phyloP scores from a whole-genome alignment of 2,113 vertebrate species.

The Ailurus styani region DNA sequence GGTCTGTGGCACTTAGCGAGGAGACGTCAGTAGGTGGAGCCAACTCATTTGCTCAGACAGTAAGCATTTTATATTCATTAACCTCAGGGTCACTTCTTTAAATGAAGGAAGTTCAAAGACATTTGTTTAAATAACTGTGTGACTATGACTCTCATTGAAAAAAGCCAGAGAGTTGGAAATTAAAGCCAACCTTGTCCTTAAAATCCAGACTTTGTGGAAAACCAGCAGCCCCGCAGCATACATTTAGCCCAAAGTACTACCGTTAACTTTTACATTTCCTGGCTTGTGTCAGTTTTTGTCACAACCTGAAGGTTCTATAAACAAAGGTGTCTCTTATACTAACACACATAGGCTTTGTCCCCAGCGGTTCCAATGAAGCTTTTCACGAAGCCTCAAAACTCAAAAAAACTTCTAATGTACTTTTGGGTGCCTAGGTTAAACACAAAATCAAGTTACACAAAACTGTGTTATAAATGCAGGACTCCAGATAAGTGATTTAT shows the following conservation, averaged over 20 bases:
- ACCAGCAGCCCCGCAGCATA: neutral
- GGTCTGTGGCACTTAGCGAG: neutral
- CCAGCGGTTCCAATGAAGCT: neutral
- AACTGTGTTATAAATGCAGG: slow-evolving; percentile 27
- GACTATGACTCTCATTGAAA: slow-evolving; percentile 35
- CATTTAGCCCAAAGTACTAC: neutral
- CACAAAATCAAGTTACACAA: neutral
- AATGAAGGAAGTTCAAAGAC: slow-evolving; percentile 58
- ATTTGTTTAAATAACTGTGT: slow-evolving; percentile 56
- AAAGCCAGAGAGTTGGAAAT: slow-evolving; percentile 55
- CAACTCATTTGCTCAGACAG: neutral
- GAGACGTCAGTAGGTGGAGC: neutral
- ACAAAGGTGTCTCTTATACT: slow-evolving; percentile 31
- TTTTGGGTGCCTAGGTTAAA: slow-evolving; percentile 23
- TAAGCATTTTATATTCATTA: slow-evolving; percentile 46
- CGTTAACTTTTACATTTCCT: neutral
- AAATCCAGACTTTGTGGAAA: slow-evolving; percentile 44
- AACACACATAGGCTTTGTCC: slow-evolving; percentile 4
- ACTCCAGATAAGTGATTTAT: slow-evolving; percentile 22
- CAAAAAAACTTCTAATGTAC: slow-evolving; percentile 16
- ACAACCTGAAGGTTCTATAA: neutral
- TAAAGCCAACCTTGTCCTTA: slow-evolving; percentile 47
- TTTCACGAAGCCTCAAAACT: slow-evolving; percentile 8
- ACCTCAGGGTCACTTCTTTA: slow-evolving; percentile 42
- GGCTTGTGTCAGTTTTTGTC: slow-evolving; percentile 33